Base-by-base conservation (phyloP, 2,113 vertebrate species). In the Holacanthus passer region DNA sequence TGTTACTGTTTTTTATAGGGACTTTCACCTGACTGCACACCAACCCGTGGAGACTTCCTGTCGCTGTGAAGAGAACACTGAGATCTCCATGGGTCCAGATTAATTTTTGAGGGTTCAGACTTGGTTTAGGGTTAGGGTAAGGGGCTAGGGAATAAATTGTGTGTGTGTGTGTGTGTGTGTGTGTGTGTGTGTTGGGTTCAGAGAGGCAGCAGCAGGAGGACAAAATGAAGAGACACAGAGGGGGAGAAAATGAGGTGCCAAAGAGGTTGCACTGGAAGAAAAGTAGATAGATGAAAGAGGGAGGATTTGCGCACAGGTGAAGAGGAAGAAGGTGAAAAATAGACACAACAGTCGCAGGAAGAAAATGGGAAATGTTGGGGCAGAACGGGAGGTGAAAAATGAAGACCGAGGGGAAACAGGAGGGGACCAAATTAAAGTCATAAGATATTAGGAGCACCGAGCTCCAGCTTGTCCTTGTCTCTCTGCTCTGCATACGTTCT, bases 401-500 rank as follows among this genome's bases (percentile, higher is more conserved):
- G 31, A 73, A 50, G 43, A 47, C 16, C 3, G 22, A 66, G 20
- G 55, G 52, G 43, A 45, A 72, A 67, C 53, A 63, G 50, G 19
- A 47, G 59, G 29, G 27, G 17, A 72, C 45, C 60, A 29, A 39
- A 73, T 69, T 22, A 39, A 62, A 81, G 67, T 60, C 60, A 31
- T 24, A 29, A 32, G 50, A 63, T 48, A 27, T 65, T 41, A 53
- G 2, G 19, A 65, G 69, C 17, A 20, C 29, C 13, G 19, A 55
- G 69, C 31, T 31, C 43, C 19, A 59, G n/a, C 64, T 47, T 7
- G 78, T 55, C 85, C 77, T 82, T 67, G 70, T 82, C 43, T 48
- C 3, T 73, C 73, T 48, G 79, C 72, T 81, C 32, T 70, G 77
- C 79, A 84, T 84, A 73, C 63, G 24, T 73, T 32, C 32, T 32